Evolutionary conservation across 1,140 invertebrate species (phyloP).

Genomic region (Drosophila novamexicana): DNA sequence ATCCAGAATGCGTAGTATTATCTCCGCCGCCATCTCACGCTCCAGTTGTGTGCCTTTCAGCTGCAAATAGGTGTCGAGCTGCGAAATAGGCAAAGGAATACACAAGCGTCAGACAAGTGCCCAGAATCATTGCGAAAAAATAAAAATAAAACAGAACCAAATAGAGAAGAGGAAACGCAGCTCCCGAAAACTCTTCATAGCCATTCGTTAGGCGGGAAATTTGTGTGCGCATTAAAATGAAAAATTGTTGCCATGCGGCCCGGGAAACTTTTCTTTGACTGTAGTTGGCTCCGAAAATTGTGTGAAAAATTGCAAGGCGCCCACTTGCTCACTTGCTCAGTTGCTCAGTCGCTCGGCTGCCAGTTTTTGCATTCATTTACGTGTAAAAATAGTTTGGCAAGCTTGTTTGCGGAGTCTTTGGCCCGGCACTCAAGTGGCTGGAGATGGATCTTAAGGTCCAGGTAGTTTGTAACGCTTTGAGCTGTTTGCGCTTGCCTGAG

Average conservation of each 20-base stretch:
- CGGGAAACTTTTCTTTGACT: slow-evolving; percentile 64
- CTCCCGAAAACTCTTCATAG: slow-evolving; percentile 10
- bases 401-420: slow-evolving; percentile 26
- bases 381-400: slow-evolving; percentile 72
- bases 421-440: slow-evolving; percentile 34
- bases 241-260: slow-evolving; percentile 76
- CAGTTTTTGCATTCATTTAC: slow-evolving; percentile 67
- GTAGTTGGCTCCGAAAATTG: slow-evolving; percentile 66
- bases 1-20: slow-evolving; percentile 83
- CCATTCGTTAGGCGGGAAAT: slow-evolving; percentile 76
- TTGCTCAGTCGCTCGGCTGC: not conserved
- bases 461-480: slow-evolving; percentile 47
- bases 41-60: slow-evolving; percentile 83
- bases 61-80: slow-evolving; percentile 84
- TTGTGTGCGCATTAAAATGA: slow-evolving; percentile 84
- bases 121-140: slow-evolving; percentile 15
- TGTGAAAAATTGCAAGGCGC: slow-evolving; percentile 73
- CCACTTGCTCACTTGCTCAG: slow-evolving; percentile 6
- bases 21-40: slow-evolving; percentile 84
- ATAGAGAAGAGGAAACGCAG: not conserved
- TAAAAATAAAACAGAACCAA: not conserved
- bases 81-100: slow-evolving; percentile 65
- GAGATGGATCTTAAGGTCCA: slow-evolving; percentile 21
- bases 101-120: slow-evolving; percentile 45
- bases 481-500: slow-evolving; percentile 22